A percentile compares a stretch with the other conserved stretches of the same genome.
phyloP scores from a whole-genome alignment of 37 sponge, comb jelly and placozoan species.

The Halisarca cf. caerulea region DNA sequence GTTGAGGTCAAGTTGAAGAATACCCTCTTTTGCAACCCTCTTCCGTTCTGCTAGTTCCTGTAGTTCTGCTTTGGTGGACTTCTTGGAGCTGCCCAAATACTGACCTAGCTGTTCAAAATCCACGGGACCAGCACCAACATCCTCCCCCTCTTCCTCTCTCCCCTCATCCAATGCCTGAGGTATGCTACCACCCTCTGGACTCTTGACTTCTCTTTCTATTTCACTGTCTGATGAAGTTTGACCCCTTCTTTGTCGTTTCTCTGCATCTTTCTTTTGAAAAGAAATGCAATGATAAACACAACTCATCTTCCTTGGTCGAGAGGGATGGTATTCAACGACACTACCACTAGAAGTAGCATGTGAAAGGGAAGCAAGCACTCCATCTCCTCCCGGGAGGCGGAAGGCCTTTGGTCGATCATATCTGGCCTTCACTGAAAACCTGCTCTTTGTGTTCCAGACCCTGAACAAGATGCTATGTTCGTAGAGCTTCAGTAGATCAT shows the following conservation, averaged over 20 bases:
- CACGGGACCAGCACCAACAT: neutral
- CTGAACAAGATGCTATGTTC: conserved; percentile 67
- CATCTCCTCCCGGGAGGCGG: conserved; percentile 40
- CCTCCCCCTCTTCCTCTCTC: neutral
- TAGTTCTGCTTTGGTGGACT: neutral
- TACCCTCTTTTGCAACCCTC: conserved; percentile 25
- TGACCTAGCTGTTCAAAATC: neutral
- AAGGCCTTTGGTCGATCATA: conserved; percentile 89
- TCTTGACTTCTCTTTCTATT: neutral
- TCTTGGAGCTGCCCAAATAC: neutral
- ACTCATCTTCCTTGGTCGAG: neutral
- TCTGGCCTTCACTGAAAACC: conserved; percentile 69
- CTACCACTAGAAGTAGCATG: neutral
- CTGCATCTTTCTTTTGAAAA: neutral
- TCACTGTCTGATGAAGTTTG: neutral
- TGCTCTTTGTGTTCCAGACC: conserved; percentile 76
- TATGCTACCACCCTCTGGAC: neutral
- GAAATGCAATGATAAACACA: neutral
- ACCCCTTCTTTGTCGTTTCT: neutral
- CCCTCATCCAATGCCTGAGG: neutral
- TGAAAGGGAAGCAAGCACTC: neutral
- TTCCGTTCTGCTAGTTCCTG: neutral
- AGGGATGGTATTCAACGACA: neutral
- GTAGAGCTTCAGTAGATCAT: conserved; percentile 64
- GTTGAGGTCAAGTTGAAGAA: conserved; percentile 46